Base-by-base conservation (phyloP, 2,797 vertebrate genomes). In the Leuciscus waleckii region DNA sequence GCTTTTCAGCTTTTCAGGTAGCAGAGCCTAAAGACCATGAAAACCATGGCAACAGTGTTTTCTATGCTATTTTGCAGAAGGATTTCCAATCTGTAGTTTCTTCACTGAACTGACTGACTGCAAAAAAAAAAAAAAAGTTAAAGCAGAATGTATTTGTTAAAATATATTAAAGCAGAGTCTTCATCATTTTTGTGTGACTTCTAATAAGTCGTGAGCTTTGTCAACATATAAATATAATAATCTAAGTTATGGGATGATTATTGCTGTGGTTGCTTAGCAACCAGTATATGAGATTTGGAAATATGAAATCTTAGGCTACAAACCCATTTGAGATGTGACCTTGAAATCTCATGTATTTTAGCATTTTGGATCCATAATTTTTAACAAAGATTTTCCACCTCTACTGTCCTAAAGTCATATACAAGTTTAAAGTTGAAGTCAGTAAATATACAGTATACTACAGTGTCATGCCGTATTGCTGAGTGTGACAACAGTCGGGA, bases 11-110 rank as follows among this genome's bases (percentile, higher is more conserved):
- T 81, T 39, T 71, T 21, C 51, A 63, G 76, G 65, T 71, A 79
- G 65, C 56, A 49, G 39, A 83, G 56, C 70, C 13, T 49, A 37
- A 75, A 75, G 79, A 81, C 49, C 76, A 79, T 29, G 49, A 85
- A 85, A 70, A 71, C 83, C 83, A 85, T 79, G 76, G 83, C 83
- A 85, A 85, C 83, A 49, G 83, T 79, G 67, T 73, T 32, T 84
- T 84, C 63, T 58, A n/a, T 79, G 76, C 56, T 63, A 39, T 79
- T 63, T 56, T 69, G 43, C 35, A 67, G 68, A 32, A 81, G 61
- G 43, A 73, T 65, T 82, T 58, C 43, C 68, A 37, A 68, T 54
- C 26, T 41, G 39, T 79, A 70, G 49, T 77, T 68, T 79, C 58
- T 65, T 65, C 16, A 58, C 75, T 39, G 56, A 17, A 67, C 39